Evolutionary conservation across 2,797 vertebrate species (phyloP).

Genomic region (Natrix natrix): DNA sequence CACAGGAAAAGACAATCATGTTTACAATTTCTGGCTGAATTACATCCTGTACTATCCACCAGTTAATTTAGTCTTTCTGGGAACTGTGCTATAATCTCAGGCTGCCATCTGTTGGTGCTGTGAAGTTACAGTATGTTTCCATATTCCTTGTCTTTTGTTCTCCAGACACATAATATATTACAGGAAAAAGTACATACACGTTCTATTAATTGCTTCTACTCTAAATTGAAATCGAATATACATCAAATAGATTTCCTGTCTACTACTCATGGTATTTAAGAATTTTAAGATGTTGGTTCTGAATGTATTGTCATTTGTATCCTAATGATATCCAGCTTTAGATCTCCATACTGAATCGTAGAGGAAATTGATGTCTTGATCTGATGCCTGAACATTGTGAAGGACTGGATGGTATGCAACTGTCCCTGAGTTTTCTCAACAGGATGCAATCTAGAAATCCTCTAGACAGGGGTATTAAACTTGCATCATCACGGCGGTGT

Average conservation of each 20-base stretch:
- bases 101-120: conserved; percentile 7
- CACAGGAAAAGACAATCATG: not conserved
- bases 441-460: not conserved
- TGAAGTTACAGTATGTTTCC: not conserved
- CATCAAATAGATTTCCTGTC: not conserved
- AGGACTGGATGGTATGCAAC: not conserved
- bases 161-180: not conserved
- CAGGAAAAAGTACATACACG: not conserved
- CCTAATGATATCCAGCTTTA: not conserved
- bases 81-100: not conserved
- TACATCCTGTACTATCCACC: too few species aligned
- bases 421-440: not conserved
- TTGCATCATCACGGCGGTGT: fast-evolving
- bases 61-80: not conserved
- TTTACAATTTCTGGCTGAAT: not conserved
- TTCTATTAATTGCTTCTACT: not conserved
- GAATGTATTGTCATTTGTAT: not conserved
- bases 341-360: not conserved
- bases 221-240: not conserved
- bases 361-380: not conserved
- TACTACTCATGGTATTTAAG: not conserved
- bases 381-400: not conserved
- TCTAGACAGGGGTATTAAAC: not conserved
- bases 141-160: not conserved
- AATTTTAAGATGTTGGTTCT: not conserved